phyloP scores from a whole-genome alignment of 2,113 vertebrate species.

The Percina caprodes region DNA sequence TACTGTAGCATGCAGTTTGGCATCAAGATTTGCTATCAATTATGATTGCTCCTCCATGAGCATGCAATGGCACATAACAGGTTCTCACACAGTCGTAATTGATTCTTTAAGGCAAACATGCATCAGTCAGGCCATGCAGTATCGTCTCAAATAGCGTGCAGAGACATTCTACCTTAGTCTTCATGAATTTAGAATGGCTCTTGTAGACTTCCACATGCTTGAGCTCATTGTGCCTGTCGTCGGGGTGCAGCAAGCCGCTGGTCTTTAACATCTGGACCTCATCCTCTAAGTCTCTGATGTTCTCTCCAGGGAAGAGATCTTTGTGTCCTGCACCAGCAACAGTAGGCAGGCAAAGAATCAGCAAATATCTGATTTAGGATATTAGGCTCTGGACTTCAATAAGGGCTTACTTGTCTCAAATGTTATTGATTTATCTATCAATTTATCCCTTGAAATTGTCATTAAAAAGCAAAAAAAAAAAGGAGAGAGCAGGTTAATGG shows the following conservation, averaged over 20 bases:
- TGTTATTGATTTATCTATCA: not conserved
- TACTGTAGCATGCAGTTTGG: constrained; percentile 16
- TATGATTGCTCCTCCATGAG: not conserved
- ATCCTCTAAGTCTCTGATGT: constrained; percentile 98
- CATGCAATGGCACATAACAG: constrained; percentile 20
- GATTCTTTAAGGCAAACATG: constrained; percentile 14
- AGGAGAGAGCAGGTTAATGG: too few species aligned
- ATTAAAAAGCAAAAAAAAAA: too few species aligned
- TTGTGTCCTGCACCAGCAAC: constrained; percentile 91
- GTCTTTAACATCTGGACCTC: constrained; percentile 99
- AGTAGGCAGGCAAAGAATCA: constrained; percentile 61
- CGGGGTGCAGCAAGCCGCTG: constrained; percentile 91
- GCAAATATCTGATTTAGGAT: constrained; percentile 21
- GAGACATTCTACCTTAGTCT: constrained; percentile 90
- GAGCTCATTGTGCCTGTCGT: constrained; percentile 94
- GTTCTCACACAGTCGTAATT: not conserved
- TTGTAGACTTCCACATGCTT: constrained; percentile 99
- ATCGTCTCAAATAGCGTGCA: not conserved
- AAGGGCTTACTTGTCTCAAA: not conserved
- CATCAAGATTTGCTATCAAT: not conserved
- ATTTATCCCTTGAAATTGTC: not conserved
- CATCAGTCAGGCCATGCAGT: constrained; percentile 32
- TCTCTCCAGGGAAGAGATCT: constrained; percentile 98
- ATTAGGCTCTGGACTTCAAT: constrained; percentile 1
- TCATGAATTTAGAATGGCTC: constrained; percentile 99